Evolutionary conservation across 2,888 invertebrate species (phyloP).

Genomic region (Ecliptopera silaceata): DNA sequence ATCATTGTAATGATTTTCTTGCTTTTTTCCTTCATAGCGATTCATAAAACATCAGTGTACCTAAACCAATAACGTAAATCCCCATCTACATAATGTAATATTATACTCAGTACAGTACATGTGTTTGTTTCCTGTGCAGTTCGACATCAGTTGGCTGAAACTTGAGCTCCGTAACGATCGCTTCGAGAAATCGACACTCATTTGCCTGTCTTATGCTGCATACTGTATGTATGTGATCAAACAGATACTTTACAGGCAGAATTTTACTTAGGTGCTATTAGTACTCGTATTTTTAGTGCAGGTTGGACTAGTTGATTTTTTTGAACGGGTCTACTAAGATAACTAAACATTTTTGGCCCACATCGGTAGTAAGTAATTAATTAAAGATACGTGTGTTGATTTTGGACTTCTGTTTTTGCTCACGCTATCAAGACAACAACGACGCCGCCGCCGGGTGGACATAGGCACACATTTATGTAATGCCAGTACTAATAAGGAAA

Average conservation of each 20-base stretch:
- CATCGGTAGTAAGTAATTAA: slow-evolving; percentile 21
- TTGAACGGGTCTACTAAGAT: background rate
- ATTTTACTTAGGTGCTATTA: slow-evolving; percentile 16
- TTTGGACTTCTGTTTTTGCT: slow-evolving; percentile 53
- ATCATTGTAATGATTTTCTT: background rate
- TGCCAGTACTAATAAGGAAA: slow-evolving; percentile 59
- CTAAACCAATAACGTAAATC: background rate
- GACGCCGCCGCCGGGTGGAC: slow-evolving; percentile 47
- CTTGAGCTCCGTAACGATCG: slow-evolving; percentile 47
- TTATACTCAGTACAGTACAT: background rate
- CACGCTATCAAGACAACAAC: slow-evolving; percentile 56
- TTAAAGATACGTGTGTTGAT: slow-evolving; percentile 48
- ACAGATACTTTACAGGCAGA: slow-evolving; percentile 15
- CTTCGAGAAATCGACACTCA: slow-evolving; percentile 51
- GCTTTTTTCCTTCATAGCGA: slow-evolving; percentile 2
- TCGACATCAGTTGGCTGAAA: slow-evolving; percentile 50
- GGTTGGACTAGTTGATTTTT: slow-evolving; percentile 25
- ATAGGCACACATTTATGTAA: slow-evolving; percentile 58
- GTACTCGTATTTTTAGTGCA: slow-evolving; percentile 18
- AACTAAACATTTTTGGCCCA: slow-evolving; percentile 13
- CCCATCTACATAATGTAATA: background rate
- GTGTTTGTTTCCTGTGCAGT: slow-evolving; percentile 54
- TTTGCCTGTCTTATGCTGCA: slow-evolving; percentile 38
- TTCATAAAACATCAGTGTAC: background rate
- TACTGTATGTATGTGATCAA: slow-evolving; percentile 27